These are phyloP conservation scores for Tyrannus savana DNA, from an alignment of 2,113 vertebrate species.

Conservation along the genomic window DNA sequence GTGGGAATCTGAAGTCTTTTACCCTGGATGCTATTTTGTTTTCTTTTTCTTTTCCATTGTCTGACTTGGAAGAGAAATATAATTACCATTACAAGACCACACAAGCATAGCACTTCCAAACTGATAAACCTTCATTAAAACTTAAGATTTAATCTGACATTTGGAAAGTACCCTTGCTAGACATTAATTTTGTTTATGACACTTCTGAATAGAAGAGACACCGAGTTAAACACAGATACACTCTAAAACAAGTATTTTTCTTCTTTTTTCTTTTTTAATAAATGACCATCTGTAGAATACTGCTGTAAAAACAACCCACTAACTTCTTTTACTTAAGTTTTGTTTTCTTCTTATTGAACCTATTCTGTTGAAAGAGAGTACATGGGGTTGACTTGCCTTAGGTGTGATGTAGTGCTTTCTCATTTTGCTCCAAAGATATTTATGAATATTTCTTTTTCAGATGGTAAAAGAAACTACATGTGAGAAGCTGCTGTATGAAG, in stretches of 20 bases:
- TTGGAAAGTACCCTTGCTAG: not conserved
- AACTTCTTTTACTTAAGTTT: not conserved
- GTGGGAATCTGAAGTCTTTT: not conserved
- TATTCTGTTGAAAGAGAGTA: not conserved
- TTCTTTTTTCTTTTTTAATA: not conserved
- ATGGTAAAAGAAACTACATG: not conserved
- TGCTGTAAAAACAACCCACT: not conserved
- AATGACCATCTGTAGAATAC: not conserved
- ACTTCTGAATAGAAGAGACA: not conserved
- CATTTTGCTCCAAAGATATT: not conserved
- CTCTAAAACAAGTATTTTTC: not conserved
- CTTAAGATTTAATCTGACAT: constrained; percentile 23
- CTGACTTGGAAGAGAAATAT: not conserved
- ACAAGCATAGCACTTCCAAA: not conserved
- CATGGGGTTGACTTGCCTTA: not conserved
- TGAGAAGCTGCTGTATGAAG: not conserved
- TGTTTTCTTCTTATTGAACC: not conserved
- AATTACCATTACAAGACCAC: constrained; percentile 10
- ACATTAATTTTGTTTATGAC: constrained; percentile 33
- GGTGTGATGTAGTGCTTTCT: not conserved
- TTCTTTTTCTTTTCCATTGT: not conserved
- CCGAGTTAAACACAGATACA: not conserved
- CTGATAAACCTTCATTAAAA: constrained; percentile 40
- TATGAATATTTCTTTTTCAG: not conserved
- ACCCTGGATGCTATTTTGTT: not conserved